Evolutionary conservation across 2,797 vertebrate species (phyloP).

Genomic region (Poecile montanus): DNA sequence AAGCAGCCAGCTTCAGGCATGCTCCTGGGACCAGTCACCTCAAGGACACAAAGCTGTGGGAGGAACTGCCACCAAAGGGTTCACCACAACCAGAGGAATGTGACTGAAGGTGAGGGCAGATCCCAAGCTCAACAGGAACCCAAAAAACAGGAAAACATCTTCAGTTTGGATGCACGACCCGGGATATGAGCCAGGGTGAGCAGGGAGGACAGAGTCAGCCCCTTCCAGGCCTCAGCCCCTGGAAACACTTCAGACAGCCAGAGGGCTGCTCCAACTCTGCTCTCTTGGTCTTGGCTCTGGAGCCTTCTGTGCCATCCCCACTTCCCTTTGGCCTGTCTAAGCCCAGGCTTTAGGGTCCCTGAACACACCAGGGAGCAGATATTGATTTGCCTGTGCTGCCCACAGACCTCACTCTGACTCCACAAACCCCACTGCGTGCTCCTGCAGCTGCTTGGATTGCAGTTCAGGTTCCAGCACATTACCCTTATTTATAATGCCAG

Average conservation of each 20-base stretch:
- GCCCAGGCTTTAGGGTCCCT: constrained; percentile 8
- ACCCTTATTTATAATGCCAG: constrained; percentile 72
- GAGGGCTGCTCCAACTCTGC: neutral
- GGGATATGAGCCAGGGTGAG: neutral
- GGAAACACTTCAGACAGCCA: rapidly evolving
- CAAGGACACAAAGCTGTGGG: neutral
- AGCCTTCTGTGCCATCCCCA: neutral
- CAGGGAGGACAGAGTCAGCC: neutral
- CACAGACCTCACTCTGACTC: constrained; percentile 34
- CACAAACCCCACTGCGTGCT: neutral
- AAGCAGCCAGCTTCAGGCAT: neutral
- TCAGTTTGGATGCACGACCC: rapidly evolving
- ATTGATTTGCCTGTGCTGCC: constrained; percentile 55
- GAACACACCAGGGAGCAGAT: neutral
- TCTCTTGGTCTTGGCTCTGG: neutral
- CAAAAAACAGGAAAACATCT: neutral
- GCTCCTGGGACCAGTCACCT: neutral
- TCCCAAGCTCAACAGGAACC: neutral
- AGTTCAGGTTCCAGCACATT: constrained; percentile 65
- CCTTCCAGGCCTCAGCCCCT: neutral
- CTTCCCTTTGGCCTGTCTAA: neutral
- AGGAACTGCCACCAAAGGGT: neutral
- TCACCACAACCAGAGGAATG: neutral
- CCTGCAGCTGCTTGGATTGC: constrained; percentile 56
- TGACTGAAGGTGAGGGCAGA: rapidly evolving